phyloP scores from a whole-genome alignment of 2,888 invertebrate genomes.

The Rhamphomyia laevipes region DNA sequence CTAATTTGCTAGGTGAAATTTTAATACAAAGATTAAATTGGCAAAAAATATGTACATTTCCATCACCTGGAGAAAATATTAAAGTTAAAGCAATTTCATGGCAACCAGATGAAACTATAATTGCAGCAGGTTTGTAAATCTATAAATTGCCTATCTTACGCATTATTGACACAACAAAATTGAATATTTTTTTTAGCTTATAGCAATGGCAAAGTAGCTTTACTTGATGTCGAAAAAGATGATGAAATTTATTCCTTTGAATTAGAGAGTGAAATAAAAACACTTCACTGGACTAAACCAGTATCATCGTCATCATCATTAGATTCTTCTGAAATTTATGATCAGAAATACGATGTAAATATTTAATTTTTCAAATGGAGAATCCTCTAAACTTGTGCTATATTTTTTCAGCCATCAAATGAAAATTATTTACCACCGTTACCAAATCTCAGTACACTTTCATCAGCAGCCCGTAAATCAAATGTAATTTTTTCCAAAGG shows the following conservation, averaged over 20 bases:
- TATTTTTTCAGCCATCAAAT: conserved; percentile 38
- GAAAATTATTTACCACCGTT: conserved; percentile 46
- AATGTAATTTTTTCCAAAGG: conserved; percentile 44
- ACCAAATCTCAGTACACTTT: conserved; percentile 43
- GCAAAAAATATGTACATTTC: conserved; percentile 83
- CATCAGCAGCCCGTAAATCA: conserved; percentile 41
- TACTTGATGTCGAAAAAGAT: conserved; percentile 80
- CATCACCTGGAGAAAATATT: conserved; percentile 62
- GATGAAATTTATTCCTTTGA: conserved; percentile 56
- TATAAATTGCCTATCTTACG: not conserved
- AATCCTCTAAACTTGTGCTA: conserved; percentile 10
- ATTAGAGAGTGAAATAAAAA: conserved; percentile 52
- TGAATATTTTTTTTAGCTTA: conserved; percentile 55
- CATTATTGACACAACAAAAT: conserved; percentile 38
- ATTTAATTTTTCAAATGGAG: not conserved
- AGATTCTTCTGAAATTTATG: not conserved
- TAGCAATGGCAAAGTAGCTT: conserved; percentile 54
- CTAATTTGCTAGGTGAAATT: conserved; percentile 57
- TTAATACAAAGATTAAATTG: conserved; percentile 80
- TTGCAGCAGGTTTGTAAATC: conserved; percentile 37
- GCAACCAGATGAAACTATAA: conserved; percentile 89
- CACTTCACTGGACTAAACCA: conserved; percentile 56
- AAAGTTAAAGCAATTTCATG: conserved; percentile 71
- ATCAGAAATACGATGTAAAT: conserved; percentile 3
- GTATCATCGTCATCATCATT: conserved; percentile 11